phyloP scores from a whole-genome alignment of 2,888 invertebrate species.

The Folsomia candida region DNA sequence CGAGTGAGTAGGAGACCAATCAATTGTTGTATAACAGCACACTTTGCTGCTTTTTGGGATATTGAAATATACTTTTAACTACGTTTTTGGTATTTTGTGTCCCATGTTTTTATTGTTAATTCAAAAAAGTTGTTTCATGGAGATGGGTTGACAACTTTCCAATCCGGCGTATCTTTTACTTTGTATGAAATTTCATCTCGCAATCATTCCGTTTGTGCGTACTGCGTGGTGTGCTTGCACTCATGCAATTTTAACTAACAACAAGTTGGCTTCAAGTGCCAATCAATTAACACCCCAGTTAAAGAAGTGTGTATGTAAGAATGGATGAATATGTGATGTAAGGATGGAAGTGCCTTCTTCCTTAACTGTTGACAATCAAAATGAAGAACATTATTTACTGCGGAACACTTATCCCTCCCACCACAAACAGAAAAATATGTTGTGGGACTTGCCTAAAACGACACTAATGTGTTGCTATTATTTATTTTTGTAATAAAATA shows the following conservation, averaged over 20 bases:
- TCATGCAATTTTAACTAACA: not conserved
- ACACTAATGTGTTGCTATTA: not conserved
- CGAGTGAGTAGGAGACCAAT: not conserved
- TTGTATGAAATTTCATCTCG: not conserved
- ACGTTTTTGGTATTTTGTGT: not conserved
- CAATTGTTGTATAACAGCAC: not conserved
- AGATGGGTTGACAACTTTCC: not conserved
- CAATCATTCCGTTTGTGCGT: not conserved
- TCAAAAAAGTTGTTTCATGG: not conserved
- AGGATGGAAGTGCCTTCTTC: not conserved
- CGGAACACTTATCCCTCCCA: not conserved
- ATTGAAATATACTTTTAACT: too few relatives aligned
- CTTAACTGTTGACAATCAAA: not conserved
- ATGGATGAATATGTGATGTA: not conserved
- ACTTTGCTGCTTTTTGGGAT: not conserved
- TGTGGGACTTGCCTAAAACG: not conserved
- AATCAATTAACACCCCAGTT: slow-evolving; percentile 3
- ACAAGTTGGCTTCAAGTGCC: not conserved
- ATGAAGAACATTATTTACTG: slow-evolving; percentile 1
- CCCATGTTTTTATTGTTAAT: not conserved
- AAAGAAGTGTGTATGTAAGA: not conserved
- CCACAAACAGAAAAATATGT: not conserved
- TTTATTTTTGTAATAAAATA: not conserved
- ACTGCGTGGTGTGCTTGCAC: too few relatives aligned
- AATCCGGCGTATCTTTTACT: not conserved